phyloP scores from a whole-genome alignment of 2,888 invertebrate species.

The Neocrepidodera transversa region DNA sequence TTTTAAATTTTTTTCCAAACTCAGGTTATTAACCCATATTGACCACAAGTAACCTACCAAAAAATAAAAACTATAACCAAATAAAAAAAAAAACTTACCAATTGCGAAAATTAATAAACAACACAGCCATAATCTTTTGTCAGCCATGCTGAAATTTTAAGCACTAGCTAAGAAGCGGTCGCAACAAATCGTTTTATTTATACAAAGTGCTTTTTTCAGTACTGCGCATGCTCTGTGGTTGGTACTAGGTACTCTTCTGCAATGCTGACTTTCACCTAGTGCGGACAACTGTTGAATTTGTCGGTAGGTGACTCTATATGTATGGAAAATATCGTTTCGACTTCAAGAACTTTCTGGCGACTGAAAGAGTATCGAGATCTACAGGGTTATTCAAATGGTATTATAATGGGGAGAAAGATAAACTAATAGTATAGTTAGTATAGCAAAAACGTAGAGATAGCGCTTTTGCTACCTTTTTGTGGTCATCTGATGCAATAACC shows the following conservation, averaged over 20 bases:
- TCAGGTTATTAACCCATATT: slow-evolving; percentile 5
- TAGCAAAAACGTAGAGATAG: no score
- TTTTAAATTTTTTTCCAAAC: neutral
- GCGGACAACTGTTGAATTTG: slow-evolving; percentile 50
- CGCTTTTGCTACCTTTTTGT: no score
- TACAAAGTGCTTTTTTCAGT: slow-evolving; percentile 53
- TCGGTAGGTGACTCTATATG: slow-evolving; percentile 57
- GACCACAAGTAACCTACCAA: neutral
- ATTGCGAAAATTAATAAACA: slow-evolving; percentile 56
- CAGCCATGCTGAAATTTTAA: slow-evolving; percentile 59
- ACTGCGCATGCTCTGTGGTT: slow-evolving; percentile 54
- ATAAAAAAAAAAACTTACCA: slow-evolving; percentile 56
- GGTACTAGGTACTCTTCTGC: slow-evolving; percentile 44
- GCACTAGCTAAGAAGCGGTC: slow-evolving; percentile 61
- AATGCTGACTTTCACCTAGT: slow-evolving; percentile 56
- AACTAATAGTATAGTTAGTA: no score
- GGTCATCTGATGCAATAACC: no score
- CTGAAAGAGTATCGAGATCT: neutral
- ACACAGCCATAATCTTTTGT: slow-evolving; percentile 61
- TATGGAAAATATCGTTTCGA: neutral
- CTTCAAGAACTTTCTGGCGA: neutral
- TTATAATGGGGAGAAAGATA: no score
- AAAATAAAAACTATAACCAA: neutral
- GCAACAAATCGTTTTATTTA: slow-evolving; percentile 60
- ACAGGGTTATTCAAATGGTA: neutral